These are phyloP conservation scores for Aleiodes testaceus DNA, from an alignment of 2,888 invertebrate genomes.

Conservation along the genomic window DNA sequence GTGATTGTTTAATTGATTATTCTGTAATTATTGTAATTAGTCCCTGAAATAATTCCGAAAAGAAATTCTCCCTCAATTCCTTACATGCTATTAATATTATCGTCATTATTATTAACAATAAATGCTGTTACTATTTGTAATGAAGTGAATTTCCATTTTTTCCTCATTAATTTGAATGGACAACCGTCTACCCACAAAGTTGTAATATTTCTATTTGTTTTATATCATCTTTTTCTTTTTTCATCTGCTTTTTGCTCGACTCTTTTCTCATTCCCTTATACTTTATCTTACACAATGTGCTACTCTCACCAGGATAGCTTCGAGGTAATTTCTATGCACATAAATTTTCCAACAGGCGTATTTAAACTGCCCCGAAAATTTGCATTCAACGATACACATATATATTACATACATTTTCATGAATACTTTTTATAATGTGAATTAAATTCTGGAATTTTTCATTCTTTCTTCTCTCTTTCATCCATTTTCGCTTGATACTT, in stretches of 20 bases:
- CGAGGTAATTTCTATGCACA: slow-evolving; percentile 56
- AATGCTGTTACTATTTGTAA: slow-evolving; percentile 73
- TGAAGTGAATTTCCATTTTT: slow-evolving; percentile 35
- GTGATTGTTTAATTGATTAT: slow-evolving; percentile 72
- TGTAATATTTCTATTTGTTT: background rate
- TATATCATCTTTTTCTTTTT: background rate
- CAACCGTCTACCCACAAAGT: background rate
- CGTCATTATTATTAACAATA: slow-evolving; percentile 70
- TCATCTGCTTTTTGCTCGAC: slow-evolving; percentile 26
- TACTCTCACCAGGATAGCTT: slow-evolving; percentile 38
- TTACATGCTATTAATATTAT: slow-evolving; percentile 67
- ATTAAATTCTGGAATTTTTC: slow-evolving; percentile 35
- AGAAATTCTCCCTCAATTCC: background rate
- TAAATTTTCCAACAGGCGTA: slow-evolving; percentile 50
- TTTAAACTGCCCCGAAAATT: slow-evolving; percentile 48
- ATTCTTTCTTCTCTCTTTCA: background rate
- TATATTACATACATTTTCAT: slow-evolving; percentile 54
- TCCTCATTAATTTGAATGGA: background rate
- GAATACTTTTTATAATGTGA: slow-evolving; percentile 42
- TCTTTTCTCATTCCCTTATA: slow-evolving; percentile 36
- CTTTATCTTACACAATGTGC: slow-evolving; percentile 1
- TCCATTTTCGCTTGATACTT: background rate
- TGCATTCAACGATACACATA: slow-evolving; percentile 48
- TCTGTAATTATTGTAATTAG: slow-evolving; percentile 73
- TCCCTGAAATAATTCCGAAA: slow-evolving; percentile 45